phyloP scores from a whole-genome alignment of 2,888 invertebrate species.

The Epirrhoe alternata region DNA sequence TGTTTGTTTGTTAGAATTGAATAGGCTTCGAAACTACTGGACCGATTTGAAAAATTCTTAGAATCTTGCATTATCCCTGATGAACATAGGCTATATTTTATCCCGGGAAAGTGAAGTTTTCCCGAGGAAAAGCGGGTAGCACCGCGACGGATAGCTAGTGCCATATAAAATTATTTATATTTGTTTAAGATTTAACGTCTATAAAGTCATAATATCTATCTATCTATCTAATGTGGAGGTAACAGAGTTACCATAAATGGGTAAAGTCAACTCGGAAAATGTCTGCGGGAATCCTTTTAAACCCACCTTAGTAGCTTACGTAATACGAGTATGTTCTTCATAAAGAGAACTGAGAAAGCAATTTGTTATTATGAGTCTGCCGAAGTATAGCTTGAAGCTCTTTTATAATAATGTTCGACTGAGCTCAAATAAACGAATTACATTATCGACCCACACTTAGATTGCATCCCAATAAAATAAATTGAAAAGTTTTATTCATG shows the following conservation, averaged over 20 bases:
- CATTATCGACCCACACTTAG: conserved; percentile 43
- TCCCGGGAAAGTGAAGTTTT: too few species aligned
- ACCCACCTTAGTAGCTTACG: not conserved
- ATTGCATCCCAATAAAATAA: conserved; percentile 45
- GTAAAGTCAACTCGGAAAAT: not conserved
- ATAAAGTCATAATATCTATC: too few species aligned
- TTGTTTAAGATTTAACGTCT: not conserved
- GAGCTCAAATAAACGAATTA: conserved; percentile 37
- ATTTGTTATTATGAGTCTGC: conserved; percentile 3
- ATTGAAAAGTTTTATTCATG: conserved; percentile 48
- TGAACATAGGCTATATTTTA: too few species aligned
- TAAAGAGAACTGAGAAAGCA: conserved; percentile 6
- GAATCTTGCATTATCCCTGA: too few species aligned
- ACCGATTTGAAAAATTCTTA: too few species aligned
- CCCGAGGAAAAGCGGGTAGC: too few species aligned
- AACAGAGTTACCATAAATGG: not conserved
- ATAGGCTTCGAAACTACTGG: too few species aligned
- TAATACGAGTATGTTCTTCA: conserved; percentile 2
- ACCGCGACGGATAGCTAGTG: too few species aligned
- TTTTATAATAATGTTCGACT: conserved; percentile 23
- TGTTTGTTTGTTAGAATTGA: too few species aligned
- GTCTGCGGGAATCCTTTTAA: not conserved
- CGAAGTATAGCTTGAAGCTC: conserved; percentile 1
- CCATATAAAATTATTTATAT: not conserved
- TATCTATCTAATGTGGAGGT: too few species aligned